Conservation (phyloP, 2,797 vertebrate species). For the Erpetoichthys calabaricus region DNA sequence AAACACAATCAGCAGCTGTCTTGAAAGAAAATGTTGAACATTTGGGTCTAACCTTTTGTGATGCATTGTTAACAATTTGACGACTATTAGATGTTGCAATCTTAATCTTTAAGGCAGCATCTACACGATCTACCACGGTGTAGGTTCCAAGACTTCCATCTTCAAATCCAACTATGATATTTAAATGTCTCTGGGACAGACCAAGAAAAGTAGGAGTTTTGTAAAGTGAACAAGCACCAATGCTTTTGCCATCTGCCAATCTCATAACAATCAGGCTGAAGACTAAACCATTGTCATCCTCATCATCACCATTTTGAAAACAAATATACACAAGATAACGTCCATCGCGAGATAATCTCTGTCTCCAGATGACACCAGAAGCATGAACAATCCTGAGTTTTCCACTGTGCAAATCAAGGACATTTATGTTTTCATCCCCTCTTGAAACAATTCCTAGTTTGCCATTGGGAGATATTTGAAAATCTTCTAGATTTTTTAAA, state of each 20-base stretch:
- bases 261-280: constrained; percentile 95
- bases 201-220: constrained; percentile 90
- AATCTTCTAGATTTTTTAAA: constrained; percentile 87
- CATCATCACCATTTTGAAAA: constrained; percentile 76
- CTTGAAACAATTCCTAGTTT: constrained; percentile 90
- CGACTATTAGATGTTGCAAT: constrained; percentile 97
- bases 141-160: constrained; percentile 96
- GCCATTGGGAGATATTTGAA: constrained; percentile 93
- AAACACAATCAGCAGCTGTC: constrained; percentile 77
- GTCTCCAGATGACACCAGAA: constrained; percentile 83
- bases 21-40: constrained; percentile 82
- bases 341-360: constrained; percentile 83
- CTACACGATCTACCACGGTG: constrained; percentile 92
- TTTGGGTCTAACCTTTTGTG: constrained; percentile 81
- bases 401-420: constrained; percentile 87
- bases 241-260: constrained; percentile 94
- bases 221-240: constrained; percentile 94
- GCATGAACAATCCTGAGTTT: constrained; percentile 85
- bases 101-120: constrained; percentile 94
- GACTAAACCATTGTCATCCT: constrained; percentile 76
- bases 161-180: constrained; percentile 94
- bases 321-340: constrained; percentile 94
- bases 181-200: constrained; percentile 86
- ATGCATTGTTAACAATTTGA: constrained; percentile 85
- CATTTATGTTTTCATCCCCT: constrained; percentile 91